Percentiles rank a stretch among this genome's conserved stretches.
Conservation (phyloP, 2,113 vertebrate genomes). For the Pseudois nayaur region DNA sequence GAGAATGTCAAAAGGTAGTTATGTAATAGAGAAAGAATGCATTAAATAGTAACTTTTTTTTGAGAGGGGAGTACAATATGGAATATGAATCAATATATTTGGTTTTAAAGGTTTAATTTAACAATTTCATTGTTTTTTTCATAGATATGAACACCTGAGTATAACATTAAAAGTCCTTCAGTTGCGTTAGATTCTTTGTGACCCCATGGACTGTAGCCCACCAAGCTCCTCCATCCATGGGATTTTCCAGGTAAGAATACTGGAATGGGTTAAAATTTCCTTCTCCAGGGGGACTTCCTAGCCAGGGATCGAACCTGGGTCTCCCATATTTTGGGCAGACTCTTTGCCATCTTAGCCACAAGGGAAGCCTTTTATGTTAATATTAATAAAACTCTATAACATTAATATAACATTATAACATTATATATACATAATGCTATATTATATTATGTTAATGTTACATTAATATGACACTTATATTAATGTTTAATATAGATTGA, state of each 20-base stretch:
- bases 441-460: neutral
- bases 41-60: neutral
- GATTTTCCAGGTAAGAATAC: neutral
- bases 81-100: neutral
- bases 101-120: neutral
- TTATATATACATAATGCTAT: no score
- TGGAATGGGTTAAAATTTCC: neutral
- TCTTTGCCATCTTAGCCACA: neutral
- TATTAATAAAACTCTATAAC: neutral
- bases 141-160: neutral
- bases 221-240: neutral
- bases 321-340: neutral
- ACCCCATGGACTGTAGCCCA: neutral
- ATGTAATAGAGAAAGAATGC: neutral
- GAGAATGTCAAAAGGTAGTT: neutral
- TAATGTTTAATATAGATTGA: neutral
- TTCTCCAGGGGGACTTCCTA: neutral
- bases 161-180: neutral
- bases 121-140: neutral
- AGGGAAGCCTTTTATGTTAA: neutral
- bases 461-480: neutral
- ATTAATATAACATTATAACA: no score
- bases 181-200: neutral
- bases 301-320: neutral
- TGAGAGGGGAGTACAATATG: neutral